Evolutionary conservation across 2,888 invertebrate species (phyloP), one percentile per base, ranked within the genome.

Genomic region (Pseudanteris insignis): DNA sequence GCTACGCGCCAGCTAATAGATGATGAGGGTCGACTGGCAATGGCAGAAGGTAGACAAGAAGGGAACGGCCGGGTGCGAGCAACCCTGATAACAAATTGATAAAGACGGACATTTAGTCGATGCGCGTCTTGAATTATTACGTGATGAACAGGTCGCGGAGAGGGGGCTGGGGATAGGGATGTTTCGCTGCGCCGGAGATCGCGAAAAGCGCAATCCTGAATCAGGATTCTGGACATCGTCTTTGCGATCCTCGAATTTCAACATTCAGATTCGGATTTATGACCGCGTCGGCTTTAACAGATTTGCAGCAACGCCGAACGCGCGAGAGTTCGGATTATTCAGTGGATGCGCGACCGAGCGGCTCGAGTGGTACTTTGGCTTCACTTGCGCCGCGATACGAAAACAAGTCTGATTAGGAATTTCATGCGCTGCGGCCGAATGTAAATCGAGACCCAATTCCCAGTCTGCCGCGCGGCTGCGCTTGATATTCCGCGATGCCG

Each of bases 81-180:
- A 18, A 53, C 18, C 36, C 40, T 30, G 47, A 47, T 37, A 50
- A 54, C 50, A 61, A 58, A 61, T 61, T 64, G 58, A 58, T 61
- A 48, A 53, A 60, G 57, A 64, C 43, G 58, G 58, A 61, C 61
- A 38, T 64, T 61, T 58, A 60, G 47, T 61, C 46, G 61, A 64
- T 61, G 55, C 38, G 44, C 41, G 48, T 40, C 30, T 55, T 65
- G 53, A 65, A 65, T 62, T 51, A 62, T 62, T 59, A 61, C 54
- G 28, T 13, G 30, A 33, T 32, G 63, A 55, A 63, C 44, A 50
- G 40, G 46, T 9, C 13, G 44, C 53, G 41, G n/a, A n/a, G n/a
- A n/a, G n/a, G n/a, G n/a, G n/a, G n/a, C n/a, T n/a, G n/a, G n/a
- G n/a, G n/a, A n/a, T n/a, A n/a, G n/a, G n/a, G n/a, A n/a, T n/a